phyloP scores from a whole-genome alignment of 2,888 invertebrate genomes.

The Meganola albula region DNA sequence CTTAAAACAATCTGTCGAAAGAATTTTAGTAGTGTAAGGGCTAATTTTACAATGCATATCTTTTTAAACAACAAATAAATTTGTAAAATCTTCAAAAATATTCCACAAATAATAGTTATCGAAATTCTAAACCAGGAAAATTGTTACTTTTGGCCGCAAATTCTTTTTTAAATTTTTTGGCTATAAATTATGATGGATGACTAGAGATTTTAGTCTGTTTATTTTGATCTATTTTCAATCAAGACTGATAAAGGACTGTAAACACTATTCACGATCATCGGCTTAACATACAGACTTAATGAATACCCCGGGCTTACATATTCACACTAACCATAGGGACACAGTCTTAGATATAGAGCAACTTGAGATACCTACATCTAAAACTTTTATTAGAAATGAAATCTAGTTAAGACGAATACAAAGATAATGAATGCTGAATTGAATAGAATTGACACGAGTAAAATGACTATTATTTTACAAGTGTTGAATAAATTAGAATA shows the following conservation, averaged over 20 bases:
- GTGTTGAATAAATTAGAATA: too few relatives aligned
- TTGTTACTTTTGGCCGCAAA: neutral
- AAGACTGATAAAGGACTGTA: conserved; percentile 26
- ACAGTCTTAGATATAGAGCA: too few relatives aligned
- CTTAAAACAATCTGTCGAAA: neutral
- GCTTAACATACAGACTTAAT: conserved; percentile 68
- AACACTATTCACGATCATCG: conserved; percentile 53
- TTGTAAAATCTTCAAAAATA: too few relatives aligned
- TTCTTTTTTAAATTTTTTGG: too few relatives aligned
- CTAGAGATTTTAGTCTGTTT: too few relatives aligned
- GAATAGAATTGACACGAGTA: too few relatives aligned
- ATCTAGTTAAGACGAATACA: conserved; percentile 19
- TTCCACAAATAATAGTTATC: too few relatives aligned
- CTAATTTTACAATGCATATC: neutral
- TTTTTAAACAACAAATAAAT: neutral
- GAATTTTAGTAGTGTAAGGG: neutral
- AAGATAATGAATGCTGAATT: conserved; percentile 16
- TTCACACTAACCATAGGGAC: conserved; percentile 42
- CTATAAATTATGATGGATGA: too few relatives aligned
- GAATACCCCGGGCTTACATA: conserved; percentile 50
- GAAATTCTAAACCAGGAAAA: neutral
- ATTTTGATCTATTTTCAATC: too few relatives aligned
- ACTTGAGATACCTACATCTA: conserved; percentile 26
- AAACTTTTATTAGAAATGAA: conserved; percentile 31
- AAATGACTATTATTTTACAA: too few relatives aligned